Conservation (phyloP, 2,888 invertebrate genomes). For the Melanargia galathea region DNA sequence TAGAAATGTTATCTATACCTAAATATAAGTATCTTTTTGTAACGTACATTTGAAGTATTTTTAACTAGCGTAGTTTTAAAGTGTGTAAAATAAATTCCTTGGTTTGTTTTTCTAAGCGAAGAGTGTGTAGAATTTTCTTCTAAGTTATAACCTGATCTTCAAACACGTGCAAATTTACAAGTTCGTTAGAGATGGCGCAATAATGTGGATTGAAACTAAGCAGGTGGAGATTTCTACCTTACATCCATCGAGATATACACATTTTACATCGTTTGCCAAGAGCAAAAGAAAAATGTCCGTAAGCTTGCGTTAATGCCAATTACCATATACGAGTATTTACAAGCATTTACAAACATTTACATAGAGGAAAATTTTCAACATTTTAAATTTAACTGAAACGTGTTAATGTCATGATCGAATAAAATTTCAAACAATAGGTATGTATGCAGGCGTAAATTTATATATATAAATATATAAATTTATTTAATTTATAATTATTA, state of each 20-base stretch:
- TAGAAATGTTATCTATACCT: not conserved
- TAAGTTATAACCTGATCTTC: slow-evolving; percentile 5
- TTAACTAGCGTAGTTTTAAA: not conserved
- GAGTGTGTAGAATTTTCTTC: slow-evolving; percentile 5
- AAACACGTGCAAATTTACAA: slow-evolving; percentile 9
- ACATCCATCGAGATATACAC: not conserved
- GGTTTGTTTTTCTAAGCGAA: slow-evolving; percentile 6
- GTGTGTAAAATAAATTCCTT: not conserved
- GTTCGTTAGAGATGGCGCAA: slow-evolving; percentile 11
- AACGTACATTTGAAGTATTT: not conserved
- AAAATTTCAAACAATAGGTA: too few relatives aligned
- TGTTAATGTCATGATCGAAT: too few relatives aligned
- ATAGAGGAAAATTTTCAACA: too few relatives aligned
- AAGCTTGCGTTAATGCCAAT: slow-evolving; percentile 24
- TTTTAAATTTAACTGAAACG: too few relatives aligned
- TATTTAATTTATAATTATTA: too few relatives aligned
- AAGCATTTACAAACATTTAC: not conserved
- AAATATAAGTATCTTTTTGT: not conserved
- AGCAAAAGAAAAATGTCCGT: slow-evolving; percentile 20
- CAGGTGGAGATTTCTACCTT: slow-evolving; percentile 22
- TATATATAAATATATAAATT: too few relatives aligned
- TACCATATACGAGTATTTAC: slow-evolving; percentile 15
- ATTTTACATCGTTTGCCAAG: slow-evolving; percentile 23
- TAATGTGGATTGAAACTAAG: slow-evolving; percentile 23
- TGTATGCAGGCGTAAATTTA: too few relatives aligned